These are phyloP conservation scores for Hirtodrosophila confusa DNA, from an alignment of 2,888 invertebrate genomes.

Conservation along the genomic window DNA sequence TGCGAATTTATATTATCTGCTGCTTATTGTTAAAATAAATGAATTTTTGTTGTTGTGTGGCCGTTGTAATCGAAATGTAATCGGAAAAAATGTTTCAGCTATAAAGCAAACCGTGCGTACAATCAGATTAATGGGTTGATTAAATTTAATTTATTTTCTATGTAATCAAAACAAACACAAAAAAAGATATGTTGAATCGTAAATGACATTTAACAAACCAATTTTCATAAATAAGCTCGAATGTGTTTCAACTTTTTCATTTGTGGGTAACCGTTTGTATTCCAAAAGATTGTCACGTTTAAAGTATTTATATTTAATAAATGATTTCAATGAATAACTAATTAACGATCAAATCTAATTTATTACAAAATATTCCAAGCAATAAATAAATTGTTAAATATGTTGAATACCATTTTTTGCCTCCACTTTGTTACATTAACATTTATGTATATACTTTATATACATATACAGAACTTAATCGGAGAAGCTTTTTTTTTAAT, in stretches of 20 bases:
- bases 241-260: not conserved
- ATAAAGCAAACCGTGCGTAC: conserved; percentile 35
- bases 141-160: conserved; percentile 62
- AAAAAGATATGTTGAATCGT: conserved; percentile 17
- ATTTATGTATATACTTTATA: conserved; percentile 5
- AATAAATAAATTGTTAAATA: not conserved
- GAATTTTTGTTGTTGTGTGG: conserved; percentile 48
- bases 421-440: conserved; percentile 4
- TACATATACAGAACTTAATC: conserved; percentile 19
- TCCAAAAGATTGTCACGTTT: not conserved
- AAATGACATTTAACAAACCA: conserved; percentile 24
- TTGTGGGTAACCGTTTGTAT: not conserved
- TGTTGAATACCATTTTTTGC: not conserved
- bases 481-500: conserved; percentile 52
- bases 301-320: no score
- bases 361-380: not conserved
- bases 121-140: conserved; percentile 72
- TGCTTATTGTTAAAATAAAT: conserved; percentile 72
- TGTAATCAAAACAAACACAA: conserved; percentile 29
- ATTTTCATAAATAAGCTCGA: conserved; percentile 17
- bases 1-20: conserved; percentile 61
- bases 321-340: no score
- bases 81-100: conserved; percentile 17
- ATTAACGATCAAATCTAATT: not conserved
- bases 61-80: conserved; percentile 37